Evolutionary conservation across 2,113 vertebrate species (phyloP).

Genomic region (Coregonus clupeaformis): DNA sequence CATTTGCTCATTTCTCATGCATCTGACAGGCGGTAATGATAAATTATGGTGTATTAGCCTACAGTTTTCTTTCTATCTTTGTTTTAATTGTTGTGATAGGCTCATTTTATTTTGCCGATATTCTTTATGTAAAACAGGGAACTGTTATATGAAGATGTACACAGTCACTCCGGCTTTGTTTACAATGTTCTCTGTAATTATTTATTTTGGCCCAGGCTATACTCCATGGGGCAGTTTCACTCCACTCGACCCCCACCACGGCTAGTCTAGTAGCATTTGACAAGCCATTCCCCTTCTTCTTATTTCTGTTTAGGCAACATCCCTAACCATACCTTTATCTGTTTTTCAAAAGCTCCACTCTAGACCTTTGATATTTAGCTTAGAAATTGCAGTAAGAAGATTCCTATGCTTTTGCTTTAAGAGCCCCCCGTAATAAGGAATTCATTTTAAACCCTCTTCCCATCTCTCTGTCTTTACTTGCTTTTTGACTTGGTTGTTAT

Average conservation of each 20-base stretch:
- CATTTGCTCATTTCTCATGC: too few species aligned
- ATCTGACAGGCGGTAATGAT: too few species aligned
- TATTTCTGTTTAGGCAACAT: neutral
- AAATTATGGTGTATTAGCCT: too few species aligned
- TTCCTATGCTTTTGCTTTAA: neutral
- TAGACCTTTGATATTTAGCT: neutral
- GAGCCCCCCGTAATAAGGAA: neutral
- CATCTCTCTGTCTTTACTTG: slow-evolving; percentile 7
- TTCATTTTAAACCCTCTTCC: neutral
- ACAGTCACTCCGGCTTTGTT: slow-evolving; percentile 29
- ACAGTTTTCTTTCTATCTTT: too few species aligned
- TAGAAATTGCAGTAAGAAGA: neutral
- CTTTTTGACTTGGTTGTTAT: neutral
- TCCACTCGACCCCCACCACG: slow-evolving; percentile 17
- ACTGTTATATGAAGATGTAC: slow-evolving; percentile 52
- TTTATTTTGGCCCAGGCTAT: slow-evolving; percentile 36
- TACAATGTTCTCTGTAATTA: slow-evolving; percentile 29
- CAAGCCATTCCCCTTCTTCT: neutral
- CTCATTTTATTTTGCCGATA: too few species aligned
- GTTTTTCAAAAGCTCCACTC: neutral
- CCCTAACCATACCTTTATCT: neutral
- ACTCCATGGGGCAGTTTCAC: slow-evolving; percentile 23
- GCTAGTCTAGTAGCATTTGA: neutral
- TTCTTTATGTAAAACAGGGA: slow-evolving; percentile 1
- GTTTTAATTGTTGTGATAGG: too few species aligned